phyloP scores from a whole-genome alignment of 2,888 invertebrate species.

The Orchesella flavescens region DNA sequence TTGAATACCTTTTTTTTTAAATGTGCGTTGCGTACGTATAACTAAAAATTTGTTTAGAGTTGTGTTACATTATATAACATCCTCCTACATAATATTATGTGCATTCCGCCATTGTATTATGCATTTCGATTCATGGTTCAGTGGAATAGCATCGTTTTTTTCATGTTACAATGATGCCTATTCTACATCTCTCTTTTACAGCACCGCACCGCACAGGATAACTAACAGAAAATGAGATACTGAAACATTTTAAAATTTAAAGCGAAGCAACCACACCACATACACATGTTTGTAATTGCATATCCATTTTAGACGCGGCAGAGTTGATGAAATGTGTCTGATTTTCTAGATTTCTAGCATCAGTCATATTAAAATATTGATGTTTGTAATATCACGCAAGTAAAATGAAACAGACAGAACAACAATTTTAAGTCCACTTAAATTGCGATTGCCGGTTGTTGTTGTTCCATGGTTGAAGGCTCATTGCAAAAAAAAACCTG shows the following conservation, averaged over 20 bases:
- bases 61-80: neutral
- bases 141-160: conserved; percentile 16
- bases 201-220: neutral
- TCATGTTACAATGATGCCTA: neutral
- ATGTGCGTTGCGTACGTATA: conserved; percentile 9
- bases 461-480: conserved; percentile 13
- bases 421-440: too few species aligned
- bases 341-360: too few species aligned
- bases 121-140: conserved; percentile 26
- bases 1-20: too few species aligned
- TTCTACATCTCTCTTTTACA: conserved; percentile 7
- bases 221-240: neutral
- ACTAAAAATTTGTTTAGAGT: conserved; percentile 21
- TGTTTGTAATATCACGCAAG: conserved; percentile 20
- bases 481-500: conserved; percentile 36
- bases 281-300: too few species aligned
- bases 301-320: too few species aligned
- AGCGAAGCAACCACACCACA: neutral
- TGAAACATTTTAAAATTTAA: conserved; percentile 8
- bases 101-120: conserved; percentile 1
- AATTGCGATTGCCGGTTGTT: conserved; percentile 6
- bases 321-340: too few species aligned
- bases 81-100: neutral
- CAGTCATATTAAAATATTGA: too few species aligned
- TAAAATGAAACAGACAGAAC: neutral